Evolutionary conservation across 2,113 vertebrate genomes (phyloP).

Genomic region (Neodon shergylaensis): DNA sequence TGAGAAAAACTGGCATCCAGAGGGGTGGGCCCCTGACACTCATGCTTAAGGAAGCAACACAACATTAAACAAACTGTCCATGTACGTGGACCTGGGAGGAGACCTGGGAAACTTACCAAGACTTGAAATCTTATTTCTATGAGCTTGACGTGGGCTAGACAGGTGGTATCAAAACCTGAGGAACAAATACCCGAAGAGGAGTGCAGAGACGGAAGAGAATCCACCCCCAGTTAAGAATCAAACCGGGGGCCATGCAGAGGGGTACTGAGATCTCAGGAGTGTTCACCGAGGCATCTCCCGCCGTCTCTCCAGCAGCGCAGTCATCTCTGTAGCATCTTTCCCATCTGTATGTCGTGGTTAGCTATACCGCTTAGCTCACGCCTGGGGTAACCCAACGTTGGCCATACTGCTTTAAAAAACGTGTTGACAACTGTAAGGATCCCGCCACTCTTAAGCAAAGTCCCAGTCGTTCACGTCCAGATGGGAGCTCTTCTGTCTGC

Average conservation of each 20-base stretch:
- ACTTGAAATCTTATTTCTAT: neutral
- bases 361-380: neutral
- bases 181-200: neutral
- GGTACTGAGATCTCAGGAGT: neutral
- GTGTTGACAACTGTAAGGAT: neutral
- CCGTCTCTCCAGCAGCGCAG: neutral
- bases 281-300: neutral
- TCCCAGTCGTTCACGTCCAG: neutral
- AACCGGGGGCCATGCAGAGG: neutral
- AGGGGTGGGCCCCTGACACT: neutral
- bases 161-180: neutral
- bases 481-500: neutral
- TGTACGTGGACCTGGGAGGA: neutral
- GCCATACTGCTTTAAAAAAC: neutral
- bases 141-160: neutral
- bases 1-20: neutral
- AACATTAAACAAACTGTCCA: neutral
- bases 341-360: neutral
- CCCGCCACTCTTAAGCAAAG: neutral
- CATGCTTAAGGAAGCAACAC: neutral
- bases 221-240: conserved; percentile 39
- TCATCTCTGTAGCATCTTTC: neutral
- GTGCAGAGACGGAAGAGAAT: neutral
- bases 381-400: neutral
- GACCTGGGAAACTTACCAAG: neutral